These are phyloP conservation scores for Tragopan temminckii DNA, from an alignment of 2,797 vertebrate species.

Conservation along the genomic window DNA sequence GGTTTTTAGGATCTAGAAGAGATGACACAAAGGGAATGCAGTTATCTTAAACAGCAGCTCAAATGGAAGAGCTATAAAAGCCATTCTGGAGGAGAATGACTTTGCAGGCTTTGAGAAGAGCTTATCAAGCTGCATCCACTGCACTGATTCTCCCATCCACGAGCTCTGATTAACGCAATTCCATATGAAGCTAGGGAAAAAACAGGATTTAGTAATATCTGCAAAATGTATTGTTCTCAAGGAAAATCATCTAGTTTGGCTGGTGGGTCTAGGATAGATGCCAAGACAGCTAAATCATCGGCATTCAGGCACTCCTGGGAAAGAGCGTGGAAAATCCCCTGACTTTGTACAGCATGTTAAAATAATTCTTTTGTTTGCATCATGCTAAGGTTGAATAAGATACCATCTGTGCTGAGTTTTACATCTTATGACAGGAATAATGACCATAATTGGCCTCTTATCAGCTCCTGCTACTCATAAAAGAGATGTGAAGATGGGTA, in stretches of 20 bases:
- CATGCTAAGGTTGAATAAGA: conserved; percentile 44
- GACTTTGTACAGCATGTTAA: conserved; percentile 26
- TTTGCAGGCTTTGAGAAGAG: not conserved
- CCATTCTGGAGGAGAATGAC: not conserved
- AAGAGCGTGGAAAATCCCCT: conserved; percentile 40
- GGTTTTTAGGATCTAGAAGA: not conserved
- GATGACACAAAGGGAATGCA: not conserved
- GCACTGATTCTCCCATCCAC: not conserved
- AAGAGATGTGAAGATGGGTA: conserved; percentile 1
- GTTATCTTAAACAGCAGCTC: not conserved
- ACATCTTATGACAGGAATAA: conserved; percentile 19
- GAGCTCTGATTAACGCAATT: conserved; percentile 35
- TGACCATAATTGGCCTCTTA: conserved; percentile 20
- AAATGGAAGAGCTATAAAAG: not conserved
- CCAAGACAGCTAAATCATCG: conserved; percentile 53
- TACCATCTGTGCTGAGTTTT: conserved; percentile 45
- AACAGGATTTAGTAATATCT: conserved; percentile 45
- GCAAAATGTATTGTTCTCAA: conserved; percentile 61
- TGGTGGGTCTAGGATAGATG: not conserved
- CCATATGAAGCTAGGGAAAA: conserved; percentile 31
- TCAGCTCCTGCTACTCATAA: conserved; percentile 6
- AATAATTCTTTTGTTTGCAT: conserved; percentile 60
- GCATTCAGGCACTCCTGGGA: conserved; percentile 31
- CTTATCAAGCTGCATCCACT: not conserved
- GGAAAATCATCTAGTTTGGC: conserved; percentile 46